These are phyloP conservation scores for Tachysurus fulvidraco DNA, from an alignment of 2,113 vertebrate species.

Conservation along the genomic window DNA sequence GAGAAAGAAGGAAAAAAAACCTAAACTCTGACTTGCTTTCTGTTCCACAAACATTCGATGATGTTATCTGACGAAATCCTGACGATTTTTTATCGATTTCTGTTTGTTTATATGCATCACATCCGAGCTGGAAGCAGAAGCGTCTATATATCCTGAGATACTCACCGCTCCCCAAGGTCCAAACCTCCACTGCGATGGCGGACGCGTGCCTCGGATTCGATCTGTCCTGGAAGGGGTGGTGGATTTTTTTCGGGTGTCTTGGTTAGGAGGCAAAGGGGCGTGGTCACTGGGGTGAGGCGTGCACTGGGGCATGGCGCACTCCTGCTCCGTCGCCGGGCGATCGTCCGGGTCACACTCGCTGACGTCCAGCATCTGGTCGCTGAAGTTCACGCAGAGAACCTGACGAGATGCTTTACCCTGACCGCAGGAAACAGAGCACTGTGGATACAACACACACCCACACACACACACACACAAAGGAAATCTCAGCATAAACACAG, in stretches of 20 bases:
- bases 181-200: conserved; percentile 88
- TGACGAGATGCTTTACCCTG: conserved; percentile 91
- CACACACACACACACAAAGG: conserved; percentile 36
- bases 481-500: neutral
- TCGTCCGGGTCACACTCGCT: conserved; percentile 89
- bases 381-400: conserved; percentile 89
- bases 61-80: too few species aligned
- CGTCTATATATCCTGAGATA: conserved; percentile 31
- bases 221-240: conserved; percentile 60
- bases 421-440: conserved; percentile 96
- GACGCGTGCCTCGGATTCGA: conserved; percentile 62
- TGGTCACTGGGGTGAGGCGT: conserved; percentile 77
- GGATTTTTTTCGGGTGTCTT: conserved; percentile 70
- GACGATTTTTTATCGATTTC: neutral
- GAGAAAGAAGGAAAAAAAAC: neutral
- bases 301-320: conserved; percentile 91
- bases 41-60: neutral
- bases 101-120: neutral
- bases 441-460: conserved; percentile 25
- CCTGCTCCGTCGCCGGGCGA: conserved; percentile 84
- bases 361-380: conserved; percentile 82
- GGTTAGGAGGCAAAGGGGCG: conserved; percentile 71
- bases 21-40: neutral
- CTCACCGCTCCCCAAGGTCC: conserved; percentile 98
- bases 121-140: neutral